phyloP scores from a whole-genome alignment of 2,113 vertebrate genomes.

The Leiothrix lutea region DNA sequence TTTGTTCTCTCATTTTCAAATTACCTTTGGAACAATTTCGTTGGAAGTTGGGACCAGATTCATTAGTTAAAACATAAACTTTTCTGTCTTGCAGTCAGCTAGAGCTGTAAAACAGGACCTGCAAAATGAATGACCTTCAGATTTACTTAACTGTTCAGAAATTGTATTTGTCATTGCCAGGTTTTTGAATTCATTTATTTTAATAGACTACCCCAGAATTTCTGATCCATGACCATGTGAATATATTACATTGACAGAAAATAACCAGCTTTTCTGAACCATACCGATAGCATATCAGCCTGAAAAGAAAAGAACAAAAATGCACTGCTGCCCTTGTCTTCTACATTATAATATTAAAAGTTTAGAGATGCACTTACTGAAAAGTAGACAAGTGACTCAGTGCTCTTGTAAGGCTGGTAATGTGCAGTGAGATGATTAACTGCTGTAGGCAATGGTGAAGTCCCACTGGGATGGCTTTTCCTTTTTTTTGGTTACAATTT shows the following conservation, averaged over 20 bases:
- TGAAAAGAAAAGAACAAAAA: not conserved
- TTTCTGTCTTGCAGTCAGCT: not conserved
- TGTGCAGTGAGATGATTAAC: not conserved
- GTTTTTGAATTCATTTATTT: not conserved
- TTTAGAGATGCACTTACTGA: not conserved
- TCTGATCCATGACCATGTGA: not conserved
- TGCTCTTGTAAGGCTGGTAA: not conserved
- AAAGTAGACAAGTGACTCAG: not conserved
- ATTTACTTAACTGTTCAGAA: conserved; percentile 1
- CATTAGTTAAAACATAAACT: conserved; percentile 19
- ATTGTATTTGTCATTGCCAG: not conserved
- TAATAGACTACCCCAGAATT: not conserved
- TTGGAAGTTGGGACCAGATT: conserved; percentile 32
- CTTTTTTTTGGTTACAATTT: not conserved
- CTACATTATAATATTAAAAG: not conserved
- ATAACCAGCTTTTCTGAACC: not conserved
- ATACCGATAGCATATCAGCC: not conserved
- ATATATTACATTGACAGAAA: not conserved
- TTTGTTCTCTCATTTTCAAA: conserved; percentile 29
- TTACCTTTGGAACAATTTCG: conserved; percentile 30
- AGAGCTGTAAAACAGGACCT: conserved; percentile 1
- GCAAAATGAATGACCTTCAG: not conserved
- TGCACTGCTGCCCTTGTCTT: not conserved
- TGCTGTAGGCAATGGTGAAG: not conserved
- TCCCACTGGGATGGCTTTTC: not conserved